phyloP scores from a whole-genome alignment of 2,797 vertebrate genomes.

The Cynodonichthys magdalenae region DNA sequence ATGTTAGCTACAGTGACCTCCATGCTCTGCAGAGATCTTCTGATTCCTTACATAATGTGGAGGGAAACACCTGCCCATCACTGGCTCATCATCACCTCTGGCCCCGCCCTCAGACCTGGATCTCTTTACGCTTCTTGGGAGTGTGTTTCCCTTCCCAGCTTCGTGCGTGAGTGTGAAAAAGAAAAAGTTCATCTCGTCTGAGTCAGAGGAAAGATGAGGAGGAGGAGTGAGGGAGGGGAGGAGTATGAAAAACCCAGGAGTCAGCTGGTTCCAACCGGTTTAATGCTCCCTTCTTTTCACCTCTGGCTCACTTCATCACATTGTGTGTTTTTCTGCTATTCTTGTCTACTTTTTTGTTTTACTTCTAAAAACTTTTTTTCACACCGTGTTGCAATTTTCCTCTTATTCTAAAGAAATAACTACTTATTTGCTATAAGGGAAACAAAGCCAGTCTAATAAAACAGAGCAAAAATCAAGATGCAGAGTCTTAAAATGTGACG shows the following conservation, averaged over 20 bases:
- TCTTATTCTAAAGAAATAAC: background rate
- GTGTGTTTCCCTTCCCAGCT: constrained; percentile 21
- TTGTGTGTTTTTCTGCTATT: constrained; percentile 17
- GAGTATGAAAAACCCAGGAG: constrained; percentile 59
- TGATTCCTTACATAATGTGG: constrained; percentile 50
- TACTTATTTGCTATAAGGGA: background rate
- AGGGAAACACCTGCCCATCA: constrained; percentile 38
- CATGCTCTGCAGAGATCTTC: constrained; percentile 17
- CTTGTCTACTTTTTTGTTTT: constrained; percentile 3
- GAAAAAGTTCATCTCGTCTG: constrained; percentile 64
- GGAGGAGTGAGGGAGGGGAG: constrained; percentile 27
- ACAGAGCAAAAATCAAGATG: background rate
- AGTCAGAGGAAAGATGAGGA: constrained; percentile 65
- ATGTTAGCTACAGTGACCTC: constrained; percentile 23
- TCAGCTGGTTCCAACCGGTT: constrained; percentile 85
- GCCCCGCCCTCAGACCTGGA: constrained; percentile 12
- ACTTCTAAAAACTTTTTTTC: background rate
- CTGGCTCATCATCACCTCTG: constrained; percentile 1
- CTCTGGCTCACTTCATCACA: constrained; percentile 32
- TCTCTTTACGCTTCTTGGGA: constrained; percentile 66
- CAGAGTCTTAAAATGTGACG: no score
- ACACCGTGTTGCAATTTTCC: constrained; percentile 38
- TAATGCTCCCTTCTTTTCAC: constrained; percentile 48
- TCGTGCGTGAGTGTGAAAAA: constrained; percentile 25
- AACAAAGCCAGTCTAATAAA: background rate